Base-by-base conservation (phyloP, 1,140 invertebrate genomes). In the Dendroctonus ponderosae region DNA sequence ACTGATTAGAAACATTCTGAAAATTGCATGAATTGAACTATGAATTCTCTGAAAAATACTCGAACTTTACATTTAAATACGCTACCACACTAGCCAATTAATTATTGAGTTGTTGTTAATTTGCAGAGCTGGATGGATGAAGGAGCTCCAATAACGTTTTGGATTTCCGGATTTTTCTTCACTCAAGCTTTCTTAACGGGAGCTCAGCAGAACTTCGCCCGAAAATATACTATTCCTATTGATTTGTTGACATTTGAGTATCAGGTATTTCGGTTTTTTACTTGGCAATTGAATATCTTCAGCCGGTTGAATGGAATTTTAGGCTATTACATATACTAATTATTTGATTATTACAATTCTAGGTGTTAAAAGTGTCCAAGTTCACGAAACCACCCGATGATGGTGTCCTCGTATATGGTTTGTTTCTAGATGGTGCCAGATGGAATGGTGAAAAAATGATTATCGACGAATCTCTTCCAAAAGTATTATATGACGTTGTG, bases 111-210 rank as follows among this genome's bases (percentile, higher is more conserved):
- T 8, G 5, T n/a, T 11, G 7, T 48, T 48, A 7, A 5, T 48
- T 11, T 52, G 7, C 9, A 94, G 86, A 83, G 86, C 71, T 97
- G 95, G 96, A 91, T 88, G 70, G 85, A 90, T 11, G 73, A 89
- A 67, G 94, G 93, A 6, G 87, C 91, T 12, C 93, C 95, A 0
- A 66, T 80, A 4, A 86, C 89, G 7, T 97, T 91, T 79, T 98
- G 96, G 96, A 80, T 98, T 40, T 93, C 94, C 0, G 95, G 94
- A 14, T 97, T 98, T 79, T 98, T 90, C 78, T 97, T 97, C 77
- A 95, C 95, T 0, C 94, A 97, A 82, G 94, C 94, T 6, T 98
- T 98, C 80, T 82, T 98, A 11, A 98, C 96, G 6, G 95, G 94
- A 37, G 91, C 89, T 12, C 88, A 93, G 72, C 95, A 98, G 81